These are phyloP conservation scores for Mobula hypostoma DNA, from an alignment of 2,113 vertebrate species.

Conservation along the genomic window DNA sequence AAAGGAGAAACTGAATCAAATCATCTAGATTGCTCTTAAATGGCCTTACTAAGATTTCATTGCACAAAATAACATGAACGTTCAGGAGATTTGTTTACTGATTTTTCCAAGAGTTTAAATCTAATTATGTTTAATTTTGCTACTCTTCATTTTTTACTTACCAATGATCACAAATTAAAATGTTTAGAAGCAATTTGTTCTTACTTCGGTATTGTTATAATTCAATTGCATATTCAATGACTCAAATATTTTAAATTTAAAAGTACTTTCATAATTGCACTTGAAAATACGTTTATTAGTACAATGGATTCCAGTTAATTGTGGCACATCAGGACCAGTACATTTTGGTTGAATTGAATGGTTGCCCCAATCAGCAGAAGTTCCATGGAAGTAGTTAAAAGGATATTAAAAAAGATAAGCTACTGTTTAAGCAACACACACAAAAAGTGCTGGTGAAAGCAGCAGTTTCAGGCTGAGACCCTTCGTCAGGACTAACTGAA, in stretches of 20 bases:
- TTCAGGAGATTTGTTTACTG: neutral
- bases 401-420: too few species aligned
- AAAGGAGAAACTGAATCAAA: neutral
- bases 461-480: too few species aligned
- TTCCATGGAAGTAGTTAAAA: too few species aligned
- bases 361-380: too few species aligned
- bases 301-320: too few species aligned
- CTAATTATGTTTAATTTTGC: neutral
- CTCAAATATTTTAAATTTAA: neutral
- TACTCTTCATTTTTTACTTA: neutral
- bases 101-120: neutral
- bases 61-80: too few species aligned
- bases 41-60: neutral
- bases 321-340: too few species aligned
- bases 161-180: neutral
- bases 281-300: neutral
- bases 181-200: neutral
- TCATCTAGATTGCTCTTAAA: neutral
- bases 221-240: neutral
- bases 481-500: too few species aligned
- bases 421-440: too few species aligned
- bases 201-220: neutral
- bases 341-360: too few species aligned
- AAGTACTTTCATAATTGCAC: neutral
- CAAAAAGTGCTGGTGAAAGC: too few species aligned